These are phyloP conservation scores for Agonopterix subpropinquella DNA, from an alignment of 2,888 invertebrate genomes.

Conservation along the genomic window DNA sequence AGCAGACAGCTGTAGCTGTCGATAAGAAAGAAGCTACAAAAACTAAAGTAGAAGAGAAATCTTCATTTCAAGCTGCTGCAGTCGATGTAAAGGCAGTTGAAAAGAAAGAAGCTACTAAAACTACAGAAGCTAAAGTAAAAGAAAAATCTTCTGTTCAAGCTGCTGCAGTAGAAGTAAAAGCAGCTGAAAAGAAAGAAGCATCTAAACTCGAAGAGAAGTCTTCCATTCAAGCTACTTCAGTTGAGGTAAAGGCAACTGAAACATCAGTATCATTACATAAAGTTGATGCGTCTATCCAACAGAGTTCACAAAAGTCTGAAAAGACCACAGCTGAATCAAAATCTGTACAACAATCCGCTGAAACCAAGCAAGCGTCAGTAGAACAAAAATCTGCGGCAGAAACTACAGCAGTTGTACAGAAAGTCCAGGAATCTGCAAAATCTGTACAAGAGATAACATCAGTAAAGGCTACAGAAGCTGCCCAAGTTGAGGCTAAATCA, in stretches of 20 bases:
- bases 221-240: constrained; percentile 5
- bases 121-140: constrained; percentile 24
- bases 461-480: constrained; percentile 8
- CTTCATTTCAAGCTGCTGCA: constrained; percentile 12
- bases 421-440: constrained; percentile 9
- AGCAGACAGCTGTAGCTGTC: constrained; percentile 32
- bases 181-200: constrained; percentile 6
- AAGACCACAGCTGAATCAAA: constrained; percentile 9
- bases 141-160: constrained; percentile 13
- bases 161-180: constrained; percentile 8
- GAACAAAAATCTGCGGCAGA: constrained; percentile 5
- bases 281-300: constrained; percentile 10
- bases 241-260: constrained; percentile 8
- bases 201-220: constrained; percentile 19
- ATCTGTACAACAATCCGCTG: constrained; percentile 8
- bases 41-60: constrained; percentile 22
- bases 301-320: constrained; percentile 2
- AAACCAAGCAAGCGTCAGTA: constrained; percentile 1
- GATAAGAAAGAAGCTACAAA: constrained; percentile 14
- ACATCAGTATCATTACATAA: constrained; percentile 15
- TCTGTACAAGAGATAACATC: constrained; percentile 12
- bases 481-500: constrained; percentile 1
- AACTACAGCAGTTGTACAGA: constrained; percentile 4
- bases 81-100: constrained; percentile 7
- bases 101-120: constrained; percentile 7